A percentile compares a stretch with the other conserved stretches of the same genome.
phyloP scores from a whole-genome alignment of 2,113 vertebrate genomes.

The Mormyrus lacerda region DNA sequence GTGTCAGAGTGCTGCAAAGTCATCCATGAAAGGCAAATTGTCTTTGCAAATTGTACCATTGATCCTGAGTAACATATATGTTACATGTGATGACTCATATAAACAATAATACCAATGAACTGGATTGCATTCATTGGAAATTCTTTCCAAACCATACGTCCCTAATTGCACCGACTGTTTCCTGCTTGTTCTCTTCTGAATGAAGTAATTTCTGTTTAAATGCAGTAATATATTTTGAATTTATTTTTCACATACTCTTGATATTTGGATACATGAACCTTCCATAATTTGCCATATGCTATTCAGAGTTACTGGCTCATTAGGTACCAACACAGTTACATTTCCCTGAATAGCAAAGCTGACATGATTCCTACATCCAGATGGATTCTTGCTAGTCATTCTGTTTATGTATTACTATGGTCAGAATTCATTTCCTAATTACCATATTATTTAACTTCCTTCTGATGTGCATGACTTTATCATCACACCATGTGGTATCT shows the following conservation, averaged over 20 bases:
- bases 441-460: conserved; percentile 13
- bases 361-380: conserved; percentile 37
- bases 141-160: background rate
- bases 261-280: conserved; percentile 46
- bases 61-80: background rate
- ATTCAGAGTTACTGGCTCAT: conserved; percentile 47
- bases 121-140: background rate
- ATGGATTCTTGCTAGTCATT: conserved; percentile 31
- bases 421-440: conserved; percentile 25
- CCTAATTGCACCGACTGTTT: no score
- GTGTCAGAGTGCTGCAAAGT: conserved; percentile 26
- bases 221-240: background rate
- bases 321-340: conserved; percentile 47
- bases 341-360: conserved; percentile 39
- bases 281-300: conserved; percentile 53
- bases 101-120: background rate
- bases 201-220: background rate
- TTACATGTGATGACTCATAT: background rate
- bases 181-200: background rate
- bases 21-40: background rate
- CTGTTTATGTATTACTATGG: conserved; percentile 13
- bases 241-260: conserved; percentile 38
- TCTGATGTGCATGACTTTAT: conserved; percentile 5
- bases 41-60: background rate
- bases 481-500: background rate